phyloP scores from a whole-genome alignment of 1,140 invertebrate species.

The Lordiphosa clarofinis region DNA sequence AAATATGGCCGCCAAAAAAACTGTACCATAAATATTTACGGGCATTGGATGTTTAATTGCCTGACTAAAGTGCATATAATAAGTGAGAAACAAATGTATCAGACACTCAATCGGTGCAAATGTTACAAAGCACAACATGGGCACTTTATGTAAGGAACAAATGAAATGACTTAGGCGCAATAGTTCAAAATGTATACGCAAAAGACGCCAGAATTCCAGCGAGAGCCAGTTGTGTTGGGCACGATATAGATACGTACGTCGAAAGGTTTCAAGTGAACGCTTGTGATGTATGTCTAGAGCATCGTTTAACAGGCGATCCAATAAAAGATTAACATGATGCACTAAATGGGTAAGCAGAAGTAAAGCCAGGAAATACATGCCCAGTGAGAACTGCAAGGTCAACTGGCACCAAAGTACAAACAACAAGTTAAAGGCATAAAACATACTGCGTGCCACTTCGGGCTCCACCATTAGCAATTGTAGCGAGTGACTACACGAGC shows the following conservation, averaged over 20 bases:
- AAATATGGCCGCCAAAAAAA: conserved; percentile 16
- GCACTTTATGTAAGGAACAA: conserved; percentile 19
- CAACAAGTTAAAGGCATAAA: conserved; percentile 21
- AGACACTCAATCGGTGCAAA: conserved; percentile 38
- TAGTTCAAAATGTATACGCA: conserved; percentile 29
- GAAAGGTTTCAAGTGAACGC: background rate
- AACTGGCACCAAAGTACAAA: conserved; percentile 34
- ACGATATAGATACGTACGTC: conserved; percentile 10
- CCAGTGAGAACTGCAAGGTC: conserved; percentile 39
- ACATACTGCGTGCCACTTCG: background rate
- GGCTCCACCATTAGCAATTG: conserved; percentile 25
- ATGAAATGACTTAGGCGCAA: conserved; percentile 27
- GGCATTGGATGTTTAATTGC: conserved; percentile 14
- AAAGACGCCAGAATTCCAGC: conserved; percentile 40
- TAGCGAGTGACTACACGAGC: conserved; percentile 6
- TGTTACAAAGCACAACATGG: conserved; percentile 36
- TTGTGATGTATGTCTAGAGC: conserved; percentile 3
- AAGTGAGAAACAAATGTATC: conserved; percentile 42
- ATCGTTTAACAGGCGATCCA: conserved; percentile 35
- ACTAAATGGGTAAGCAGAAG: conserved; percentile 44
- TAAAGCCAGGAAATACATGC: conserved; percentile 32
- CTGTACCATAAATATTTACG: conserved; percentile 7
- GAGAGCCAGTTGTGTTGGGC: conserved; percentile 46
- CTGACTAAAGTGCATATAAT: conserved; percentile 45
- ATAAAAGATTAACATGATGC: conserved; percentile 38